Evolutionary conservation across 2,797 vertebrate genomes (phyloP).

Genomic region (Notolepis coatsorum): DNA sequence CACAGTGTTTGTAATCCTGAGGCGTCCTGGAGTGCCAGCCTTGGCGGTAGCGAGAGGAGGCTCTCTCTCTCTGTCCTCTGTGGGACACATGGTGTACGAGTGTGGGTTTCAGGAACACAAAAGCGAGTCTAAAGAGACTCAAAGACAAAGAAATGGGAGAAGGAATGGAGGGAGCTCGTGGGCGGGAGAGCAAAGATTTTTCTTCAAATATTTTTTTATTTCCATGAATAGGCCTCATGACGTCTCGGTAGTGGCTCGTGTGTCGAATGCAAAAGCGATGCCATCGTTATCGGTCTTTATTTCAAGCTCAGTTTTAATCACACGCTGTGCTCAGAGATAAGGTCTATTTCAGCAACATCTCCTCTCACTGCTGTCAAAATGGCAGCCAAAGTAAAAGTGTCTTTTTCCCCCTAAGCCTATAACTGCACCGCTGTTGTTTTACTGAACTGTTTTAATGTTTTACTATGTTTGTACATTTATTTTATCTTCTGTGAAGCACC

Average conservation of each 20-base stretch:
- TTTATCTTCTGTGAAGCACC: too few relatives aligned
- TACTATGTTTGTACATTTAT: too few relatives aligned
- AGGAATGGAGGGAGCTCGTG: slow-evolving; percentile 7
- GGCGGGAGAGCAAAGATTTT: neutral
- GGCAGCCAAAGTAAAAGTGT: neutral
- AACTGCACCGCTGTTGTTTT: too few relatives aligned
- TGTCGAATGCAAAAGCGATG: slow-evolving; percentile 16
- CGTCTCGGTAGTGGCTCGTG: neutral
- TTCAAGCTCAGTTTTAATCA: neutral
- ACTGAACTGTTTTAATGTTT: too few relatives aligned
- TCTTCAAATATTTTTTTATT: neutral
- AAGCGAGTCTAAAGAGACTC: slow-evolving; percentile 19
- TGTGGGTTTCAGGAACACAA: slow-evolving; percentile 40
- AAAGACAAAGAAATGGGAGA: slow-evolving; percentile 28
- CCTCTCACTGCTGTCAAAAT: slow-evolving; percentile 4
- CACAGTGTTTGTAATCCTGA: slow-evolving; percentile 10
- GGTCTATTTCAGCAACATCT: neutral
- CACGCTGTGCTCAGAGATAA: neutral
- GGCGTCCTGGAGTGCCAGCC: slow-evolving; percentile 22
- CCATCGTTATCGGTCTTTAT: neutral
- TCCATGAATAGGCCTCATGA: neutral
- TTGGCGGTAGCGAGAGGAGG: neutral
- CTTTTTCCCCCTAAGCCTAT: neutral
- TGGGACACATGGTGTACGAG: slow-evolving; percentile 1
- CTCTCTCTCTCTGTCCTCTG: slow-evolving; percentile 7